Evolutionary conservation across 1,140 invertebrate species (phyloP).

Genomic region (Pachypsylla venusta): DNA sequence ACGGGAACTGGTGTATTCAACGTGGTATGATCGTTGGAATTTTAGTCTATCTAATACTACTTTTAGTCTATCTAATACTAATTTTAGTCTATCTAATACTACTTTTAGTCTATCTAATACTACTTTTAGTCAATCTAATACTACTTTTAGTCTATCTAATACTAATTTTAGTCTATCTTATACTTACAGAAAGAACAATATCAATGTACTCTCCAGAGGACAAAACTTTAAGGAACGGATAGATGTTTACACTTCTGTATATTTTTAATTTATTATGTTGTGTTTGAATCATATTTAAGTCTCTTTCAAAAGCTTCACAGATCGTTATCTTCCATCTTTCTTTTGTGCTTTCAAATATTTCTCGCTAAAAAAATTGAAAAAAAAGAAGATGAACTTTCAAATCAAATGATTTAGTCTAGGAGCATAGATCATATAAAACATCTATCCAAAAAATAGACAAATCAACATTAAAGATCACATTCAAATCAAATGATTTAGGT

Average conservation of each 20-base stretch:
- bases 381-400: too few relatives aligned
- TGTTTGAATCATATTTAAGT: constrained; percentile 43
- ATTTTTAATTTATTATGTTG: constrained; percentile 32
- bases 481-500: too few relatives aligned
- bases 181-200: constrained; percentile 33
- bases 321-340: constrained; percentile 47
- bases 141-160: background rate
- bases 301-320: constrained; percentile 43
- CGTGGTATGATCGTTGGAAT: too few relatives aligned
- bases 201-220: constrained; percentile 47
- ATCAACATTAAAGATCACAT: too few relatives aligned
- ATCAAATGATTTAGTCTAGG: too few relatives aligned
- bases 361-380: constrained; percentile 34
- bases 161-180: background rate
- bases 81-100: too few relatives aligned
- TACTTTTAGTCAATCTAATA: background rate
- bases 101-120: too few relatives aligned
- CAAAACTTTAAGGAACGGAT: constrained; percentile 58
- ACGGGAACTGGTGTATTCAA: too few relatives aligned
- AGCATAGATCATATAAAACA: too few relatives aligned
- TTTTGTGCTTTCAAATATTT: constrained; percentile 43
- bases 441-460: too few relatives aligned
- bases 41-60: too few relatives aligned
- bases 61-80: too few relatives aligned
- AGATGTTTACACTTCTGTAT: constrained; percentile 40